phyloP scores from a whole-genome alignment of 2,797 vertebrate species.

The Paedocypris micromegethes region DNA sequence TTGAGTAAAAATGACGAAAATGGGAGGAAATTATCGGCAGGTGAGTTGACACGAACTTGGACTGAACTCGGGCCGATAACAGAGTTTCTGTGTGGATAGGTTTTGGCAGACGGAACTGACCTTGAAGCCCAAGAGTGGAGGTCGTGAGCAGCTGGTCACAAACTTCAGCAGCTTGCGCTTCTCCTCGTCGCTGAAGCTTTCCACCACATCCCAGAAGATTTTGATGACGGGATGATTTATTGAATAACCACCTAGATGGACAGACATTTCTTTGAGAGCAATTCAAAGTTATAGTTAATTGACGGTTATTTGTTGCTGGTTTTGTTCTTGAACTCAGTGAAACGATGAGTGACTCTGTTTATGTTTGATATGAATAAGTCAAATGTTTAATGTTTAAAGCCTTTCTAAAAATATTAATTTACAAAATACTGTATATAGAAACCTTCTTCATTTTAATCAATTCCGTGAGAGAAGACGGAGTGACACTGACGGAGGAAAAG shows the following conservation, averaged over 20 bases:
- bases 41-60: conserved; percentile 12
- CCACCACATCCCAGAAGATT: conserved; percentile 95
- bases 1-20: conserved; percentile 26
- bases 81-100: background rate
- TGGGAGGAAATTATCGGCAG: conserved; percentile 8
- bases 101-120: conserved; percentile 57
- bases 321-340: too few relatives aligned
- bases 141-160: conserved; percentile 95
- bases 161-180: conserved; percentile 95
- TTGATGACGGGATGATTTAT: conserved; percentile 91
- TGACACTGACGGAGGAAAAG: too few relatives aligned
- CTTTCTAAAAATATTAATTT: too few relatives aligned
- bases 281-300: too few relatives aligned
- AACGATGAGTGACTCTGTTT: too few relatives aligned
- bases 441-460: too few relatives aligned
- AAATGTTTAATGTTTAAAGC: too few relatives aligned
- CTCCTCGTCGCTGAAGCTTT: conserved; percentile 92
- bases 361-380: too few relatives aligned
- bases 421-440: too few relatives aligned
- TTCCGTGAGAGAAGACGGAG: too few relatives aligned
- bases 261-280: background rate
- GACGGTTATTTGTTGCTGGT: too few relatives aligned
- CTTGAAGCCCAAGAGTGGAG: conserved; percentile 95
- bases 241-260: conserved; percentile 82
- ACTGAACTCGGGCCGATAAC: conserved; percentile 20